phyloP scores from a whole-genome alignment of 2,113 vertebrate genomes.

The Xyliphius kryptos region DNA sequence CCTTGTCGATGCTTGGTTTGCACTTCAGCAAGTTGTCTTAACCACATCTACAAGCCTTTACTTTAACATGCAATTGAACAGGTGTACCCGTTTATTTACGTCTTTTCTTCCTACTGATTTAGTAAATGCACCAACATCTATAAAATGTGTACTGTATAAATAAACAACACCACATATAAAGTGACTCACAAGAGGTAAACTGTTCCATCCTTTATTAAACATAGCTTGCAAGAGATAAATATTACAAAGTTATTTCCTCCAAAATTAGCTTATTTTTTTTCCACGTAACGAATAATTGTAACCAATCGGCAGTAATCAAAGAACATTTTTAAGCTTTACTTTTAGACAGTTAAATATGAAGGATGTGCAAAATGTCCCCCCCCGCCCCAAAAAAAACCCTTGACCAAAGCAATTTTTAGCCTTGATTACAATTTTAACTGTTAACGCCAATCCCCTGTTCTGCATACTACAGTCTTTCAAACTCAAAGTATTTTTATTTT shows the following conservation, averaged over 20 bases:
- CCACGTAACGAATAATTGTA: slow-evolving; percentile 82
- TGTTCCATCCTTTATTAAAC: slow-evolving; percentile 98
- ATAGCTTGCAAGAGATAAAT: slow-evolving; percentile 98
- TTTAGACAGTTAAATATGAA: slow-evolving; percentile 88
- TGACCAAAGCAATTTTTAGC: slow-evolving; percentile 50
- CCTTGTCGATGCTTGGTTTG: too few species aligned
- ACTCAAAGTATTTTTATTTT: slow-evolving; percentile 79
- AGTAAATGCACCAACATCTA: too few species aligned
- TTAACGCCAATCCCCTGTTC: slow-evolving; percentile 43
- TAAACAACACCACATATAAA: slow-evolving; percentile 25
- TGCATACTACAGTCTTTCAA: slow-evolving; percentile 61
- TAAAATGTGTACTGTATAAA: too few species aligned
- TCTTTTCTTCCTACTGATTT: too few species aligned
- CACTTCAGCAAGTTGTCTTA: too few species aligned
- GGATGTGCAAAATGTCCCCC: slow-evolving; percentile 75
- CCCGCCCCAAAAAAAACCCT: slow-evolving; percentile 57
- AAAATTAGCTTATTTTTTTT: slow-evolving; percentile 94
- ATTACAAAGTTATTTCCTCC: slow-evolving; percentile 96
- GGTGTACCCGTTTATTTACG: too few species aligned
- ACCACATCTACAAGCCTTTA: too few species aligned
- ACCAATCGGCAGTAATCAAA: slow-evolving; percentile 85
- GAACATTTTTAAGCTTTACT: slow-evolving; percentile 75
- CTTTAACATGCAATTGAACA: too few species aligned
- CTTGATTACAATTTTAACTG: slow-evolving; percentile 51
- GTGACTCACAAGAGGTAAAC: slow-evolving; percentile 69